Conservation (phyloP, 2,888 invertebrate species). For the Myathropa florea region DNA sequence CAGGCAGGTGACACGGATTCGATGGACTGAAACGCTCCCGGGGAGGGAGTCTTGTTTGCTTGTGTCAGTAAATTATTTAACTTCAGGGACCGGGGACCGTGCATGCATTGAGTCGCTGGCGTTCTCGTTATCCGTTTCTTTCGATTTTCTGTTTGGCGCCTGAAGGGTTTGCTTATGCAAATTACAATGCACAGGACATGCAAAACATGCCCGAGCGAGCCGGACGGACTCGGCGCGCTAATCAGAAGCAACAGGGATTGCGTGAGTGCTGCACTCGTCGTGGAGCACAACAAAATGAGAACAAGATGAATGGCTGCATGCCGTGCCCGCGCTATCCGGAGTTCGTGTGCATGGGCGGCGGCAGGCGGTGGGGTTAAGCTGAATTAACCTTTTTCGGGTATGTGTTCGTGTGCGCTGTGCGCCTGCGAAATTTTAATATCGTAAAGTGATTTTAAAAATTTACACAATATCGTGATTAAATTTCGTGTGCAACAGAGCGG, state of each 20-base stretch:
- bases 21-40: slow-evolving; percentile 40
- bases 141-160: not conserved
- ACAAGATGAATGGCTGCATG: slow-evolving; percentile 45
- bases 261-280: slow-evolving; percentile 15
- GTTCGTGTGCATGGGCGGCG: not conserved
- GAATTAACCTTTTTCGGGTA: slow-evolving; percentile 44
- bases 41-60: slow-evolving; percentile 11
- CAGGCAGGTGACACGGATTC: slow-evolving; percentile 54
- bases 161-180: slow-evolving; percentile 51
- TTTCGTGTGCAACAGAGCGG: slow-evolving; percentile 42
- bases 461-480: slow-evolving; percentile 67
- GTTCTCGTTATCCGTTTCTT: not conserved
- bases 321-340: slow-evolving; percentile 17
- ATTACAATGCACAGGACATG: slow-evolving; percentile 32
- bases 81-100: slow-evolving; percentile 21
- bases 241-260: slow-evolving; percentile 58
- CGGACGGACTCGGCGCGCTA: slow-evolving; percentile 25
- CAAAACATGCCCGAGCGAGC: slow-evolving; percentile 31
- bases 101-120: not conserved
- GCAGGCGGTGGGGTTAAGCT: slow-evolving; percentile 22
- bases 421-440: slow-evolving; percentile 61
- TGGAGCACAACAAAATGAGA: not conserved
- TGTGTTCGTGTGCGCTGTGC: slow-evolving; percentile 1
- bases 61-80: slow-evolving; percentile 52
- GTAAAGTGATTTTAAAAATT: slow-evolving; percentile 67